Conservation (phyloP, 2,888 invertebrate genomes). For the Agrotis puta region DNA sequence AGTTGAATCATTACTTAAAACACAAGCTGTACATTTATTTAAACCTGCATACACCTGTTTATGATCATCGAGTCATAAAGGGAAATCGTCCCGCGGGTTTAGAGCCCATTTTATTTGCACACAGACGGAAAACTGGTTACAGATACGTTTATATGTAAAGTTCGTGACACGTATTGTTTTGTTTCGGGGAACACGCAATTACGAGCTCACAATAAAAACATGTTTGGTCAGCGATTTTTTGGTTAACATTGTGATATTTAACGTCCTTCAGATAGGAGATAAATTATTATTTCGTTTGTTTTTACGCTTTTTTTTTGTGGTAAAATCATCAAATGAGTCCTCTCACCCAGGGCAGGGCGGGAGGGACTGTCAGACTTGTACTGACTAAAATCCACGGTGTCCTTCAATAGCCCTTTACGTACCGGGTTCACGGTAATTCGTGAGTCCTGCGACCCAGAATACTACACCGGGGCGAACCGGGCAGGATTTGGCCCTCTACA, state of each 20-base stretch:
- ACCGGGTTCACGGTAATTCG: too few relatives aligned
- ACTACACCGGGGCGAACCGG: too few relatives aligned
- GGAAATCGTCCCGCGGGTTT: slow-evolving; percentile 41
- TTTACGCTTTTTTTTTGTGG: too few relatives aligned
- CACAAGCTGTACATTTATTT: slow-evolving; percentile 19
- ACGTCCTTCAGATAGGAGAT: background rate
- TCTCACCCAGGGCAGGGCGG: too few relatives aligned
- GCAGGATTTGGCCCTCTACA: too few relatives aligned
- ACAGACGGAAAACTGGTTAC: slow-evolving; percentile 36
- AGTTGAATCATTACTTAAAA: background rate
- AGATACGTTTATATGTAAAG: slow-evolving; percentile 51
- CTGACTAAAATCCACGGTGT: too few relatives aligned
- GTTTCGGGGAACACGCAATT: slow-evolving; percentile 36
- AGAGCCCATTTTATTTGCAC: slow-evolving; percentile 46
- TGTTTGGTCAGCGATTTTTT: slow-evolving; percentile 3
- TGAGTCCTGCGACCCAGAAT: too few relatives aligned
- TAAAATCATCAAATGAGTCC: too few relatives aligned
- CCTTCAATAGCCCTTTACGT: too few relatives aligned
- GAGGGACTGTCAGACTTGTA: too few relatives aligned
- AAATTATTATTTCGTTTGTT: too few relatives aligned
- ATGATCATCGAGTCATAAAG: slow-evolving; percentile 56
- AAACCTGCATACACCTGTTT: slow-evolving; percentile 37
- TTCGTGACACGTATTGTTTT: slow-evolving; percentile 48
- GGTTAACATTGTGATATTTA: slow-evolving; percentile 5
- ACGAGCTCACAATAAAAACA: slow-evolving; percentile 33